A percentile compares a stretch with the other conserved stretches of the same genome.
phyloP scores from a whole-genome alignment of 2,797 vertebrate species.

The Xiphophorus birchmanni region DNA sequence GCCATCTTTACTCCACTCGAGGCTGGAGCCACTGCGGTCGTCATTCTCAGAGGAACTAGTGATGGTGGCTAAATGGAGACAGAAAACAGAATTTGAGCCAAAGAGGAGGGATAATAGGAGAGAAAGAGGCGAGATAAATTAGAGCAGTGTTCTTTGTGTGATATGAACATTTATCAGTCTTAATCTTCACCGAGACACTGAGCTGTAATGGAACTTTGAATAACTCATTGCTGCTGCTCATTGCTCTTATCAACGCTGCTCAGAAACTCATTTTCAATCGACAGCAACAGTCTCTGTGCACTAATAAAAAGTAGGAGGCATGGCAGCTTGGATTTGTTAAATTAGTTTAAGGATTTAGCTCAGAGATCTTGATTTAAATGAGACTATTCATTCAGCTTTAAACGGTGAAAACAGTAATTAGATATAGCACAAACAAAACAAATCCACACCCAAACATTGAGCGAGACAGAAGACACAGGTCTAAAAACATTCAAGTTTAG shows the following conservation, averaged over 20 bases:
- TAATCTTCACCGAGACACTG: slow-evolving; percentile 35
- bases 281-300: slow-evolving; percentile 23
- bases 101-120: slow-evolving; percentile 18
- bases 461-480: not conserved
- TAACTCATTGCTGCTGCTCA: slow-evolving; percentile 30
- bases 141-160: slow-evolving; percentile 22
- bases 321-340: slow-evolving; percentile 32
- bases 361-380: slow-evolving; percentile 7
- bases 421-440: not conserved
- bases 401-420: slow-evolving; percentile 1
- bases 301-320: slow-evolving; percentile 41
- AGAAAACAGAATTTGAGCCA: slow-evolving; percentile 3
- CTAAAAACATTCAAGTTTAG: slow-evolving; percentile 32
- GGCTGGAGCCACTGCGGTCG: slow-evolving; percentile 96
- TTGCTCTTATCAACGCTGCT: slow-evolving; percentile 55
- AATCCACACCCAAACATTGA: not conserved
- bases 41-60: slow-evolving; percentile 99
- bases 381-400: slow-evolving; percentile 10
- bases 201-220: slow-evolving; percentile 50
- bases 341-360: slow-evolving; percentile 29
- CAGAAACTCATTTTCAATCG: slow-evolving; percentile 49
- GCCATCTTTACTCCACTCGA: slow-evolving; percentile 97
- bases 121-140: slow-evolving; percentile 5
- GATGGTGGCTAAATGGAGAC: slow-evolving; percentile 87
- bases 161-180: slow-evolving; percentile 40